These are phyloP conservation scores for Zootoca vivipara DNA, from an alignment of 2,113 vertebrate genomes.

Conservation along the genomic window DNA sequence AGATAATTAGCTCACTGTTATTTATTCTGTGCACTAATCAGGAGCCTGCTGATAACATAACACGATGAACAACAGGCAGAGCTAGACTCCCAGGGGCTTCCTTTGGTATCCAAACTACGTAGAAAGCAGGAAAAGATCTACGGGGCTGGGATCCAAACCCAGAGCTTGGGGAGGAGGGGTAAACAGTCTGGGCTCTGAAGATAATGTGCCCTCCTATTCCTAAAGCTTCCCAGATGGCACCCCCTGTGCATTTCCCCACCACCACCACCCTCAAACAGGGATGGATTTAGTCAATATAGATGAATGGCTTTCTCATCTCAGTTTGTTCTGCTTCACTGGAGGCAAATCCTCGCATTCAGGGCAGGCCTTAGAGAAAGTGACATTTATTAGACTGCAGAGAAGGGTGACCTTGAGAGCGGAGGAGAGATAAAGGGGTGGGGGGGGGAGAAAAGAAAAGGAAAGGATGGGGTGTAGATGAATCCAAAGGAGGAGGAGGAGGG, in stretches of 20 bases:
- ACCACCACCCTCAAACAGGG: not conserved
- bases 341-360: slow-evolving; percentile 69
- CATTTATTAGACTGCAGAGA: slow-evolving; percentile 64
- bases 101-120: slow-evolving; percentile 40
- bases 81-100: slow-evolving; percentile 45
- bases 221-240: not conserved
- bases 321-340: slow-evolving; percentile 69
- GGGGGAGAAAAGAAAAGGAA: not conserved
- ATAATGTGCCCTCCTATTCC: not conserved
- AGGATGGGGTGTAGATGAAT: not conserved
- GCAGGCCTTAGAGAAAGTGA: slow-evolving; percentile 61
- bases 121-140: slow-evolving; percentile 24
- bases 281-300: slow-evolving; percentile 54
- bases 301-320: slow-evolving; percentile 38
- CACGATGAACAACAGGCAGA: slow-evolving; percentile 34
- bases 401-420: slow-evolving; percentile 60
- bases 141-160: not conserved
- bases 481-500: not conserved
- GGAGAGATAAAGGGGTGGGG: not conserved
- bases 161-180: not conserved
- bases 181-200: not conserved
- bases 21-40: slow-evolving; percentile 71
- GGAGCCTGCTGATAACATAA: slow-evolving; percentile 63
- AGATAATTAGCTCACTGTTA: slow-evolving; percentile 73
- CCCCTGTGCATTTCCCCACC: not conserved